Evolutionary conservation across 2,113 vertebrate genomes (phyloP).

Genomic region (Mesitornis unicolor): DNA sequence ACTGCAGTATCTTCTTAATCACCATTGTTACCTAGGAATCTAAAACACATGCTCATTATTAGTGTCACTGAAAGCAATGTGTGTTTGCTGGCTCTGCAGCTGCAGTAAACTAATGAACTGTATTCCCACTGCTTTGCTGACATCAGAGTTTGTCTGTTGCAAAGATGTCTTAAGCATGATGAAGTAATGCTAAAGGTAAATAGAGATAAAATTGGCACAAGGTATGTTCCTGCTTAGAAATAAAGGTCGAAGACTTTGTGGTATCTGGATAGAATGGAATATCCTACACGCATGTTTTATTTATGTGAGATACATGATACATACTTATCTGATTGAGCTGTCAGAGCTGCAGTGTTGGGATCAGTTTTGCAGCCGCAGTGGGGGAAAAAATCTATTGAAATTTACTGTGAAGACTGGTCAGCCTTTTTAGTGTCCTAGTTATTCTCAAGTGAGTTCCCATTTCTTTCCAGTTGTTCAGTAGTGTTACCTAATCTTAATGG

Average conservation of each 20-base stretch:
- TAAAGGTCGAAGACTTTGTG: neutral
- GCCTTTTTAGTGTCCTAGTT: neutral
- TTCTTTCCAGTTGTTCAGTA: neutral
- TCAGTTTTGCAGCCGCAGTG: neutral
- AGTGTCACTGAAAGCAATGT: neutral
- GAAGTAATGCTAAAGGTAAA: neutral
- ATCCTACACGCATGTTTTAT: neutral
- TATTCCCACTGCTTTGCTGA: slow-evolving; percentile 25
- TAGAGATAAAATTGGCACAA: neutral
- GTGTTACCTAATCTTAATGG: neutral
- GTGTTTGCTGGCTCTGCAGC: slow-evolving; percentile 10
- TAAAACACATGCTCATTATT: neutral
- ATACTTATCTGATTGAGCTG: neutral
- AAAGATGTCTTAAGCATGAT: neutral
- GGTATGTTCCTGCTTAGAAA: neutral
- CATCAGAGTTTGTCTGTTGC: slow-evolving; percentile 15
- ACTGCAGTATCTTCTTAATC: neutral
- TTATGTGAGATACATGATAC: neutral
- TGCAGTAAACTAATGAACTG: slow-evolving; percentile 10
- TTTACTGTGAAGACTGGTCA: neutral
- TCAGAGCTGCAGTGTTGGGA: neutral
- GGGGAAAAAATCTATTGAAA: neutral
- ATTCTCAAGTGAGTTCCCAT: neutral
- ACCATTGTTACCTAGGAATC: slow-evolving; percentile 19
- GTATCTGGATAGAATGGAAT: neutral